Conservation (phyloP, 2,797 vertebrate genomes). For the Acrossocheilus fasciatus region DNA sequence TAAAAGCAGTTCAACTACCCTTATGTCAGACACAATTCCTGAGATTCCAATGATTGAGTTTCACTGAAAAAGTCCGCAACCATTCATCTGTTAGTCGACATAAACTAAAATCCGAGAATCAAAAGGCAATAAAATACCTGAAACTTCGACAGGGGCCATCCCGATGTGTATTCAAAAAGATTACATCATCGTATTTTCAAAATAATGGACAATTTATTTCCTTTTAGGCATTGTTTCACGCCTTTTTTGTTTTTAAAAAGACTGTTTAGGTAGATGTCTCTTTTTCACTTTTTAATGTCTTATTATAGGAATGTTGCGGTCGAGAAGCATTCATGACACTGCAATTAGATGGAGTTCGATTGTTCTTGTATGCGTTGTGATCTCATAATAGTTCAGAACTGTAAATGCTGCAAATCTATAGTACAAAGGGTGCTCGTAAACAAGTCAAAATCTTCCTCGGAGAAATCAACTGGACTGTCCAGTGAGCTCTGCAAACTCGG, state of each 20-base stretch:
- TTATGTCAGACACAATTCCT: conserved; percentile 79
- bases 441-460: conserved; percentile 93
- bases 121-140: conserved; percentile 78
- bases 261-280: conserved; percentile 55
- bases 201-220: conserved; percentile 53
- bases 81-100: conserved; percentile 52
- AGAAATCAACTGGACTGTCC: conserved; percentile 89
- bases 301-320: conserved; percentile 74
- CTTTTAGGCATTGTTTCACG: conserved; percentile 45
- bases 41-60: conserved; percentile 82
- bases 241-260: conserved; percentile 54
- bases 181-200: conserved; percentile 60
- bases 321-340: conserved; percentile 62
- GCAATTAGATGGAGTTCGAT: conserved; percentile 55
- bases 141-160: conserved; percentile 72
- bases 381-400: conserved; percentile 71
- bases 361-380: conserved; percentile 45
- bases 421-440: conserved; percentile 93
- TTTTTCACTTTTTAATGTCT: conserved; percentile 60
- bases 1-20: conserved; percentile 77
- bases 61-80: conserved; percentile 67
- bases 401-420: conserved; percentile 89
- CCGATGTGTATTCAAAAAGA: conserved; percentile 63
- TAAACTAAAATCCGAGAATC: conserved; percentile 61
- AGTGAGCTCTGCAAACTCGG: conserved; percentile 82